phyloP scores from a whole-genome alignment of 2,113 vertebrate genomes.

The Dipodomys stephensi region DNA sequence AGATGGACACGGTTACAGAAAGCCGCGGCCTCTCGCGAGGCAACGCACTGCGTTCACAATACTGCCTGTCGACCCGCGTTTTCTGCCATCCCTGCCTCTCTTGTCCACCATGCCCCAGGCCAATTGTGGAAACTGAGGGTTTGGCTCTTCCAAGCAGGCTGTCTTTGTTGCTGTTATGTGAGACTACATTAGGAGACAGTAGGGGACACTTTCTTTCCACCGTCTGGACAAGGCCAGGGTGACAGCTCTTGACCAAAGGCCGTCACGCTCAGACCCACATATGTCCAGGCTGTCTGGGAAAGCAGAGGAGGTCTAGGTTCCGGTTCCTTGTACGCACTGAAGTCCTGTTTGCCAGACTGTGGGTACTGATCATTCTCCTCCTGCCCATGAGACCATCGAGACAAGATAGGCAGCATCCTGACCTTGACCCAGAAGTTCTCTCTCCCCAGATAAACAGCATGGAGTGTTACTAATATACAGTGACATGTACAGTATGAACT shows the following conservation, averaged over 20 bases:
- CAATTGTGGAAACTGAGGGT: constrained; percentile 85
- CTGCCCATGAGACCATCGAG: not conserved
- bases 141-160: not conserved
- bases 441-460: constrained; percentile 81
- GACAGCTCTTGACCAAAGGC: not conserved
- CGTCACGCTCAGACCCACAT: rapidly evolving
- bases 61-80: constrained; percentile 20
- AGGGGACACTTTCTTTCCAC: not conserved
- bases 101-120: constrained; percentile 83
- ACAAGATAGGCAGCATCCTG: constrained; percentile 86
- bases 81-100: not conserved
- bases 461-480: not conserved
- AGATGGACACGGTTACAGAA: not conserved
- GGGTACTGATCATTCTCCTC: not conserved
- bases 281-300: not conserved
- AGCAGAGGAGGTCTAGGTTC: not conserved
- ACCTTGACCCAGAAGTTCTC: constrained; percentile 91
- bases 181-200: not conserved
- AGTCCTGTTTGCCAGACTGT: rapidly evolving
- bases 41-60: rapidly evolving
- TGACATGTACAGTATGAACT: not conserved
- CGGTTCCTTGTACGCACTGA: not conserved
- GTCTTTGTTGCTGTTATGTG: constrained; percentile 11
- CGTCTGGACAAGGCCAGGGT: not conserved
- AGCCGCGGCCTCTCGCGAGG: not conserved